A percentile compares a stretch with the other conserved stretches of the same genome.
These are phyloP conservation scores for Mustelus asterias DNA, from an alignment of 2,113 vertebrate genomes.

Conservation along the genomic window DNA sequence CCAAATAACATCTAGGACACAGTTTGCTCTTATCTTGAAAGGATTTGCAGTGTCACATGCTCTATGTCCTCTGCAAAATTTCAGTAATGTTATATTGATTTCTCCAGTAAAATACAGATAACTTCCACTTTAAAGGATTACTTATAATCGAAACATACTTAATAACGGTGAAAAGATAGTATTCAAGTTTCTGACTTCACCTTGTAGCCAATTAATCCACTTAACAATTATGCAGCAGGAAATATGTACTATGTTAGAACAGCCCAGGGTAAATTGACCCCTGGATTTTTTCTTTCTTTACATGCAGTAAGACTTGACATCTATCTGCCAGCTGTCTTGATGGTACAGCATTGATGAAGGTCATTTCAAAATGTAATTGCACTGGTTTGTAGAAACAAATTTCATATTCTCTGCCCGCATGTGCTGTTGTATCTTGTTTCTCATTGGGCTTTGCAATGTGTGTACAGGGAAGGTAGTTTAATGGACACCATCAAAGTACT, in stretches of 20 bases:
- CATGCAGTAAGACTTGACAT: background rate
- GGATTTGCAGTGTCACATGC: background rate
- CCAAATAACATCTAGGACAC: background rate
- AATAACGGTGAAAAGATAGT: background rate
- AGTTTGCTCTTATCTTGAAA: background rate
- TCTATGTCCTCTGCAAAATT: background rate
- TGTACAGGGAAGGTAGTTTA: background rate
- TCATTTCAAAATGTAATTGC: background rate
- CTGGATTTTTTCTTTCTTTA: background rate
- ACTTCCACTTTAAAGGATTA: no score
- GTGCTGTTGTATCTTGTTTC: background rate
- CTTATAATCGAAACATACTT: background rate
- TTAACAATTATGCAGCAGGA: background rate
- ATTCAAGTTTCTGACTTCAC: background rate
- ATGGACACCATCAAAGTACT: background rate
- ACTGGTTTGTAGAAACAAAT: background rate
- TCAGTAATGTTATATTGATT: background rate
- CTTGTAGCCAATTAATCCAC: background rate
- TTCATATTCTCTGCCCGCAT: background rate
- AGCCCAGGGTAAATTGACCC: background rate
- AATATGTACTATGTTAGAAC: background rate
- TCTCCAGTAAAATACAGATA: background rate
- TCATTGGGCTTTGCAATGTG: background rate
- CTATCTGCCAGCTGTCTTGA: background rate
- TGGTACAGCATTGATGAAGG: background rate